Percentiles rank a stretch among this genome's conserved stretches.
These are phyloP conservation scores for Rhyacophila evoluta DNA, from an alignment of 2,888 invertebrate species.

Conservation along the genomic window DNA sequence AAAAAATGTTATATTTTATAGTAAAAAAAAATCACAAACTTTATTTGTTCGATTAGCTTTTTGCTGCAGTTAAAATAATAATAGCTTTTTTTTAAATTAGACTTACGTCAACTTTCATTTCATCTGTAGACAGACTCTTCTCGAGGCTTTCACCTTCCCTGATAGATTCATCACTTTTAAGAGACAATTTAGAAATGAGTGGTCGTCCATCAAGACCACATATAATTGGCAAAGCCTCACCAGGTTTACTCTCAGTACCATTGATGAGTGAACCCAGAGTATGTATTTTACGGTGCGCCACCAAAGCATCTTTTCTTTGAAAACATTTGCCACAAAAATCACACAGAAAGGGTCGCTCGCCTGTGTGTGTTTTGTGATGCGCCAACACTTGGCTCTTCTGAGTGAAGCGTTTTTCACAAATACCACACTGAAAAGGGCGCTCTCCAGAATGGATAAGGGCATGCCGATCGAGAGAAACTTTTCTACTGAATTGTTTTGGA, in stretches of 20 bases:
- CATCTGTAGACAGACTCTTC: neutral
- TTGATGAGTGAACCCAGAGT: conserved; percentile 39
- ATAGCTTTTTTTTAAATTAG: too few relatives aligned
- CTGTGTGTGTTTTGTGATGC: conserved; percentile 45
- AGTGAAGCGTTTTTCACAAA: conserved; percentile 50
- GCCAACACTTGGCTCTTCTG: conserved; percentile 50
- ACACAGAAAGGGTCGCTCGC: conserved; percentile 52
- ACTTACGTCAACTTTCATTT: neutral
- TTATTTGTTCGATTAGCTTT: too few relatives aligned
- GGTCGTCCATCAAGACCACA: conserved; percentile 44
- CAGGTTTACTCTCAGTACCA: conserved; percentile 20
- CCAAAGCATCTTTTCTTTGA: conserved; percentile 52
- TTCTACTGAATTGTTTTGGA: conserved; percentile 51
- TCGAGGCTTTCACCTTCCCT: neutral
- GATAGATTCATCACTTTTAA: conserved; percentile 7
- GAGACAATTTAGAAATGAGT: neutral
- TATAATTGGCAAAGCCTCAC: conserved; percentile 32
- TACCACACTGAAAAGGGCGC: conserved; percentile 39
- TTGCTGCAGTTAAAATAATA: too few relatives aligned
- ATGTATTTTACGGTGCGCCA: conserved; percentile 50
- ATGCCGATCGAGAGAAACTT: conserved; percentile 51
- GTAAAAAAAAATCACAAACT: too few relatives aligned
- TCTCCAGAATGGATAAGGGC: conserved; percentile 46
- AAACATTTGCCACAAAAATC: conserved; percentile 52
- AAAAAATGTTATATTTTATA: too few relatives aligned